Conservation (phyloP, 2,797 vertebrate species). For the Tapirus indicus region DNA sequence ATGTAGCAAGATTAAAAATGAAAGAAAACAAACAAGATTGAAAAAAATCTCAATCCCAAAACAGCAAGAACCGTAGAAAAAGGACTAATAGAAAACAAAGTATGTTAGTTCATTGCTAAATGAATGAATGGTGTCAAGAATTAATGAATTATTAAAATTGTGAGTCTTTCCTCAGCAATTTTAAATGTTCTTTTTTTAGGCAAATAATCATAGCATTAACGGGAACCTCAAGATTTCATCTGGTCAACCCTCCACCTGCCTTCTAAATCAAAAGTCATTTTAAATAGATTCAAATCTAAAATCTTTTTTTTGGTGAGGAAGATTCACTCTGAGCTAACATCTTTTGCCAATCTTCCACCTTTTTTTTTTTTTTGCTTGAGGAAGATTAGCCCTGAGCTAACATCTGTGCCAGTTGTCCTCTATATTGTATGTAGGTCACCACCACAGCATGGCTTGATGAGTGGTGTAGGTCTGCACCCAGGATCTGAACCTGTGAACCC, state of each 20-base stretch:
- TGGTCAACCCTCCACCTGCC: not conserved
- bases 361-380: no score
- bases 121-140: not conserved
- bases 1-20: not conserved
- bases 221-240: not conserved
- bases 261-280: constrained; percentile 42
- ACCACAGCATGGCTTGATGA: no score
- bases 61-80: not conserved
- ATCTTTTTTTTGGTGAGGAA: not conserved
- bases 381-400: no score
- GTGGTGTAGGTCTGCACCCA: no score
- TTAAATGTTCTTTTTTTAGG: constrained; percentile 22
- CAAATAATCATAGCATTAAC: not conserved
- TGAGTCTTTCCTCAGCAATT: not conserved
- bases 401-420: no score
- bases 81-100: not conserved
- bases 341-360: no score
- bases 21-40: not conserved
- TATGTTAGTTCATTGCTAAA: not conserved
- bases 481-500: no score
- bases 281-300: not conserved
- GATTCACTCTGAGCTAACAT: no score
- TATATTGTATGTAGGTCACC: no score
- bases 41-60: not conserved
- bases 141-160: constrained; percentile 19